Evolutionary conservation across 2,797 vertebrate genomes (phyloP), one percentile per base, ranked within the genome.

Genomic region (Muscicapa striata): DNA sequence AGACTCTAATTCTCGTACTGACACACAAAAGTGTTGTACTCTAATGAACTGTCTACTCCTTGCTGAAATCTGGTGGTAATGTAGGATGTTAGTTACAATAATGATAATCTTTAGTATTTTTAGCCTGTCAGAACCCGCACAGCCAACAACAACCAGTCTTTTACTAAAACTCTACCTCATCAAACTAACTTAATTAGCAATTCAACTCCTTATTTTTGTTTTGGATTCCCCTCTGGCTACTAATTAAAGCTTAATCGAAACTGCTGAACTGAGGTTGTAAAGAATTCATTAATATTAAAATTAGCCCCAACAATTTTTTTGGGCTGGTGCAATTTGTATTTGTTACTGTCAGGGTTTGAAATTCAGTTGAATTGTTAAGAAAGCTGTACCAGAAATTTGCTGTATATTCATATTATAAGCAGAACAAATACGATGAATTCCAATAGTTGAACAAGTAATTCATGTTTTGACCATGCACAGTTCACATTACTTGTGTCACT

Each of bases 201-300:
- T 99, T 99, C 99, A 98, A 97, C 98, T 99, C 98, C 98, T 99
- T 99, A 98, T 99, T 99, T 99, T 99, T 99, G 99, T 99, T 99
- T 98, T 99, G 98, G 98, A 98, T 99, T 99, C 98, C 99, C 99
- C 99, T 99, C 99, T 99, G 99, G 99, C 99, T 99, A 99, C 99
- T 99, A 99, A 99, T 99, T 99, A 99, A 99, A 99, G 99, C 99
- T 99, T 99, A 99, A 99, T 99, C 98, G 98, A 99, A 99, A 99
- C 98, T 98, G 98, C 99, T 99, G 99, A 99, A 99, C 99, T 99
- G 99, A 99, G 99, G 98, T 99, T 98, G 98, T 99, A 99, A 99
- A 99, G 98, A 99, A 99, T 98, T 98, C 98, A 99, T 99, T 99
- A 99, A 99, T 99, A 99, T 99, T 99, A 99, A 99, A 99, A 99